Evolutionary conservation across 2,888 invertebrate genomes (phyloP).

Genomic region (Entomobrya multifasciata): DNA sequence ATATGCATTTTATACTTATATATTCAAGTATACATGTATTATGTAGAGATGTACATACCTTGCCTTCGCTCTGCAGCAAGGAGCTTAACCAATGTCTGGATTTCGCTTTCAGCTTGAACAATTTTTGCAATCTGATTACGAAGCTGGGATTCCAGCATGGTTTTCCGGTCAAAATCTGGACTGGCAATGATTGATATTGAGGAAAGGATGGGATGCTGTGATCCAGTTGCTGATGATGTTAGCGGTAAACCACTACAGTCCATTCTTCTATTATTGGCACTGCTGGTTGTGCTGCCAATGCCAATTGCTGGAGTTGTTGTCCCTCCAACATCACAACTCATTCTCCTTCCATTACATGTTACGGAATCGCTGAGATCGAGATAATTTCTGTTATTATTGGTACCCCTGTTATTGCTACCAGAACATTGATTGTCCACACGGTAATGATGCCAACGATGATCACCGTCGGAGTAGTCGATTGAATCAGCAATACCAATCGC

Average conservation of each 20-base stretch:
- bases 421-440: conserved; percentile 32
- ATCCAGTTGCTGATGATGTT: conserved; percentile 38
- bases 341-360: conserved; percentile 29
- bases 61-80: conserved; percentile 57
- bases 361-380: conserved; percentile 52
- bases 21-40: background rate
- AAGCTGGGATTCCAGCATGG: conserved; percentile 62
- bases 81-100: conserved; percentile 65
- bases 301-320: background rate
- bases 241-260: conserved; percentile 33
- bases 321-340: conserved; percentile 1
- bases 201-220: conserved; percentile 12
- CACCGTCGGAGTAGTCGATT: conserved; percentile 11
- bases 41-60: conserved; percentile 10
- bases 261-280: conserved; percentile 15
- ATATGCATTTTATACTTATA: no score
- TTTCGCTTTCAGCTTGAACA: conserved; percentile 68
- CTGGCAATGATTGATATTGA: conserved; percentile 57
- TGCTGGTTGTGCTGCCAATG: background rate
- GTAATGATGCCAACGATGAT: conserved; percentile 25
- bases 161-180: conserved; percentile 54
- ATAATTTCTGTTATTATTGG: conserved; percentile 47
- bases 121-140: conserved; percentile 69
- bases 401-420: background rate
- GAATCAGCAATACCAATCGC: conserved; percentile 57